Percentiles rank a stretch among this genome's conserved stretches.
These are phyloP conservation scores for Micromussa lordhowensis DNA, from an alignment of 92 coral and sea anemone species.

Conservation along the genomic window DNA sequence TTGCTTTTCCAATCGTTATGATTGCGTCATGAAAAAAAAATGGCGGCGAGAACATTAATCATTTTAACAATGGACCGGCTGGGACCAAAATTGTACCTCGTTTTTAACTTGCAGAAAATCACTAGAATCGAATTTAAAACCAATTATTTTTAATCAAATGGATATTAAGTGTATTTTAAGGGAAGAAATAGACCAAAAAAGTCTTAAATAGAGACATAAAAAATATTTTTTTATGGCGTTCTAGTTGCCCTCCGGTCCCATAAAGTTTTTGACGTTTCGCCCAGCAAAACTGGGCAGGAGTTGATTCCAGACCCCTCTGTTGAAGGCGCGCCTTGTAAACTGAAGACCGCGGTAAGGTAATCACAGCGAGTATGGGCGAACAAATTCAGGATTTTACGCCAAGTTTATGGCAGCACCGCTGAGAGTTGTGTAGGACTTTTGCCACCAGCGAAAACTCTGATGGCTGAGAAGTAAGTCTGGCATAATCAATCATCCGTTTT, in stretches of 20 bases:
- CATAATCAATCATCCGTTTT: background rate
- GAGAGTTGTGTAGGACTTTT: background rate
- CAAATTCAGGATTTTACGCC: background rate
- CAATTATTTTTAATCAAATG: background rate
- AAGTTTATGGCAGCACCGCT: conserved; percentile 19
- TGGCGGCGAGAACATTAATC: background rate
- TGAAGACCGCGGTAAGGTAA: background rate
- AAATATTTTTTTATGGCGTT: background rate
- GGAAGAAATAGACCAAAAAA: background rate
- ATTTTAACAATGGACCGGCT: background rate
- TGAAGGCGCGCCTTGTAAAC: conserved; percentile 48
- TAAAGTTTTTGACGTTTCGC: background rate
- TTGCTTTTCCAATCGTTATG: conserved; percentile 19
- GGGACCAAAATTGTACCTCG: background rate
- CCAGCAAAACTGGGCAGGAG: background rate
- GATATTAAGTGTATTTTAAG: background rate
- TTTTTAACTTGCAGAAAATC: background rate
- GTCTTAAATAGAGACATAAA: background rate
- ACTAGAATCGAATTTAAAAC: background rate
- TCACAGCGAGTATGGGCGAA: background rate
- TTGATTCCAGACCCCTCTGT: conserved; percentile 14
- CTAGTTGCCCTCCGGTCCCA: conserved; percentile 1
- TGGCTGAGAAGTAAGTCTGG: conserved; percentile 90
- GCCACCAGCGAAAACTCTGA: conserved; percentile 40
- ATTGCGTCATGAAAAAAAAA: conserved; percentile 50